Conservation (phyloP, 2,113 vertebrate species). For the Trachemys scripta region DNA sequence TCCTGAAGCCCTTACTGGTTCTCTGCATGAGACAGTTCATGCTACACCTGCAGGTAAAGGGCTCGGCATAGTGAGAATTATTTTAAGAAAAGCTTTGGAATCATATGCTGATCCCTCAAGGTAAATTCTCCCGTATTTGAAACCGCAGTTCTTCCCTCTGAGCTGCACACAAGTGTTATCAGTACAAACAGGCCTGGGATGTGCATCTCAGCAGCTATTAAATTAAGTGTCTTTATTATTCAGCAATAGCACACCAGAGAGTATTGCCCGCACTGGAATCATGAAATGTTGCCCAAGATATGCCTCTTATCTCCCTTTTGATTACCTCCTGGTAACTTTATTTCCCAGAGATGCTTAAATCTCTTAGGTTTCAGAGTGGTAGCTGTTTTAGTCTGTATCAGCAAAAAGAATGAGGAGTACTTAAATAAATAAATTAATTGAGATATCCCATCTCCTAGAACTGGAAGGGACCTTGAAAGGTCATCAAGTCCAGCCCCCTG, state of each 20-base stretch:
- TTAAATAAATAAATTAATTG: too few relatives aligned
- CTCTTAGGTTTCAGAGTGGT: background rate
- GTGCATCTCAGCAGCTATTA: background rate
- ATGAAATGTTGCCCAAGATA: conserved; percentile 24
- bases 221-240: conserved; percentile 25
- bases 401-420: too few relatives aligned
- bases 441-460: too few relatives aligned
- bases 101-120: background rate
- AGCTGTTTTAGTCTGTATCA: too few relatives aligned
- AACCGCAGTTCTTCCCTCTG: background rate
- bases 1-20: conserved; percentile 1
- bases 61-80: background rate
- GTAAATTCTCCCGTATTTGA: background rate
- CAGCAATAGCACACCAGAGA: conserved; percentile 9
- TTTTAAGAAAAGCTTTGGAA: conserved; percentile 11
- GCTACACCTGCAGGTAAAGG: background rate
- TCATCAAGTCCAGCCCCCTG: too few relatives aligned
- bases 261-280: conserved; percentile 37
- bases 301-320: conserved; percentile 16
- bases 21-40: background rate
- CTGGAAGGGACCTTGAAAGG: too few relatives aligned
- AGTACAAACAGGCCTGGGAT: conserved; percentile 13
- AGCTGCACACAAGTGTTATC: conserved; percentile 2
- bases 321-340: background rate
- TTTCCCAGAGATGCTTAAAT: background rate